Percentiles rank a stretch among this genome's conserved stretches.
Evolutionary conservation across 1,140 invertebrate genomes (phyloP).

Genomic region (Cylas formicarius): DNA sequence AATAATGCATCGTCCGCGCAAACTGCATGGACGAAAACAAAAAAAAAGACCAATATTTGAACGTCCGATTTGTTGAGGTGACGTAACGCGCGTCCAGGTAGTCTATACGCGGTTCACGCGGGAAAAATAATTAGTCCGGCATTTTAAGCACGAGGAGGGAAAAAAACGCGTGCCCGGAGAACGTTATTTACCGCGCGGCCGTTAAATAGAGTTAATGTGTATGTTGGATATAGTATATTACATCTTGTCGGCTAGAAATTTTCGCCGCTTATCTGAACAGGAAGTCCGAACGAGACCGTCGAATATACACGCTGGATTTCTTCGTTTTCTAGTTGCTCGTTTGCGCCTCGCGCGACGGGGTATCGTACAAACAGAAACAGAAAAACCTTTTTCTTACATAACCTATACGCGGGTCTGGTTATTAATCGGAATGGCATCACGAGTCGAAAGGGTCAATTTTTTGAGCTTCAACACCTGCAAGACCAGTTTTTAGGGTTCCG

Average conservation of each 20-base stretch:
- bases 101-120: too few relatives aligned
- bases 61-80: too few relatives aligned
- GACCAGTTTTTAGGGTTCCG: background rate
- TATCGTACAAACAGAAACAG: background rate
- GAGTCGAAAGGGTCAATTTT: too few relatives aligned
- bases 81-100: too few relatives aligned
- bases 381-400: background rate
- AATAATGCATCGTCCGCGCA: too few relatives aligned
- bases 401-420: too few relatives aligned
- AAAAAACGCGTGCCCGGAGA: too few relatives aligned
- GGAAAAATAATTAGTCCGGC: conserved; percentile 20
- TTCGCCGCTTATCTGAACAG: conserved; percentile 26
- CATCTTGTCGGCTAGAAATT: conserved; percentile 20
- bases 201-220: conserved; percentile 25
- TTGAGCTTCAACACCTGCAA: background rate
- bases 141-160: conserved; percentile 5
- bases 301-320: conserved; percentile 21
- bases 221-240: conserved; percentile 25
- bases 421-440: too few relatives aligned
- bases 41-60: too few relatives aligned
- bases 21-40: too few relatives aligned
- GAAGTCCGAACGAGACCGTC: conserved; percentile 16
- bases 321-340: too few relatives aligned
- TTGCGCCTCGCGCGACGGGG: background rate
- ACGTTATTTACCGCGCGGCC: conserved; percentile 19